phyloP scores from a whole-genome alignment of 2,888 invertebrate genomes.

The Drosophila nr. fundita region DNA sequence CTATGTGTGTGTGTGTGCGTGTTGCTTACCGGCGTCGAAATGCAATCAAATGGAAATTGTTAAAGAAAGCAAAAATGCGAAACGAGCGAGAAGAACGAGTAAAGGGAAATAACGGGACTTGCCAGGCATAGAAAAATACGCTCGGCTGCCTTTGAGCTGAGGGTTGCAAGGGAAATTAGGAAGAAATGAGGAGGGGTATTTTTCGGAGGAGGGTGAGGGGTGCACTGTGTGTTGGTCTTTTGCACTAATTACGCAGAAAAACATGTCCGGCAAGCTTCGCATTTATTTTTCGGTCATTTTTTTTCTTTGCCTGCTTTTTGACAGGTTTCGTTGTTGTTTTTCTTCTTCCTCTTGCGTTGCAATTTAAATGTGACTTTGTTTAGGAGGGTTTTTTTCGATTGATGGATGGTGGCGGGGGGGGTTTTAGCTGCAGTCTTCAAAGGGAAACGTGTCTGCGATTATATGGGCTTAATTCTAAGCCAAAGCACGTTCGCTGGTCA shows the following conservation, averaged over 20 bases:
- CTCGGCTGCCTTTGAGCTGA: conserved; percentile 44
- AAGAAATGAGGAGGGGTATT: background rate
- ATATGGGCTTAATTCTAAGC: conserved; percentile 73
- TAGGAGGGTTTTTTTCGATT: background rate
- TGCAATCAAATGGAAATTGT: conserved; percentile 79
- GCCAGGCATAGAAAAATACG: conserved; percentile 36
- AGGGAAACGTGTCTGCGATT: conserved; percentile 31
- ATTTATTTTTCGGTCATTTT: conserved; percentile 18
- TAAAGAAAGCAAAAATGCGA: conserved; percentile 63
- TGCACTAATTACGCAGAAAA: conserved; percentile 75
- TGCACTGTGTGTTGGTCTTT: conserved; percentile 26
- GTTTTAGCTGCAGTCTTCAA: conserved; percentile 49
- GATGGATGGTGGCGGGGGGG: conserved; percentile 9
- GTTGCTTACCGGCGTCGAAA: conserved; percentile 53
- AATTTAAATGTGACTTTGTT: conserved; percentile 58
- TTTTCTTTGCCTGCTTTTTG: conserved; percentile 19
- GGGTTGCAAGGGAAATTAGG: background rate
- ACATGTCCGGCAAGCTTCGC: conserved; percentile 53
- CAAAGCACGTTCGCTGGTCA: conserved; percentile 64
- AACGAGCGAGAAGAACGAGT: conserved; percentile 16
- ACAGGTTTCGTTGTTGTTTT: conserved; percentile 15
- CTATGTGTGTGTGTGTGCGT: conserved; percentile 10
- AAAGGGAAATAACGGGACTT: conserved; percentile 12
- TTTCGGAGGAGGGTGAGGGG: conserved; percentile 11
- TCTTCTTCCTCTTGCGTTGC: conserved; percentile 35